Base-by-base conservation (phyloP, 2,888 invertebrate species). In the Eupithecia insigniata region DNA sequence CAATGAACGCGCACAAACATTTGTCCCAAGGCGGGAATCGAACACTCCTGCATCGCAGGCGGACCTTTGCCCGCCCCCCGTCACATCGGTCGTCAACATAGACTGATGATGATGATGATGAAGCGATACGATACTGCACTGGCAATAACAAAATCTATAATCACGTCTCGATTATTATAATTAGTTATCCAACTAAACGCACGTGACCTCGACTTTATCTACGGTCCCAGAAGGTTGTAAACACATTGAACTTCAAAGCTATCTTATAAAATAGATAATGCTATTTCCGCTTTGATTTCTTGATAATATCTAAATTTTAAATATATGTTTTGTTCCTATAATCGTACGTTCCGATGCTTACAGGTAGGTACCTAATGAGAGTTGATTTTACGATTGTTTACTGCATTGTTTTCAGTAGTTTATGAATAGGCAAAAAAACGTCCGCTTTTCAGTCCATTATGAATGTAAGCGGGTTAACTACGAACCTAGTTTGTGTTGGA, bases 181-280 rank as follows among this genome's bases (percentile, higher is more conserved):
- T 62, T 46, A 65, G n/a, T 32, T 28, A 55, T 36, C n/a, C 34
- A 46, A 64, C 46, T 67, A 67, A 75, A 43, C 75, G 72, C 78
- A 80, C 77, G 78, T 85, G 83, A 83, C 84, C 81, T 82, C 78
- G 26, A 26, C 46, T 36, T 70, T n/a, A 64, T 66, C 58, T 61
- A 58, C 43, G 34, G 26, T 67, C 36, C 34, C 28, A 60, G 51
- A 79, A 82, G 77, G 72, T 71, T 72, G 32, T 72, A 74, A 55
- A 70, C 70, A 70, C 70, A 72, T 69, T 74, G 70, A 72, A 72
- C 64, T 70, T 66, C 55, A 55, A 26, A 55, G 55, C 55, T 26
- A 12, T 12, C 14, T 26, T 26, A 55, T 14, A 22, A 3, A 51
- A 51, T 18, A 66, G 36, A 67, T 68, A 64, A 69, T 22, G 39